Evolutionary conservation across 2,797 vertebrate species (phyloP), one percentile per base, ranked within the genome.

Genomic region (Podarcis lilfordi): DNA sequence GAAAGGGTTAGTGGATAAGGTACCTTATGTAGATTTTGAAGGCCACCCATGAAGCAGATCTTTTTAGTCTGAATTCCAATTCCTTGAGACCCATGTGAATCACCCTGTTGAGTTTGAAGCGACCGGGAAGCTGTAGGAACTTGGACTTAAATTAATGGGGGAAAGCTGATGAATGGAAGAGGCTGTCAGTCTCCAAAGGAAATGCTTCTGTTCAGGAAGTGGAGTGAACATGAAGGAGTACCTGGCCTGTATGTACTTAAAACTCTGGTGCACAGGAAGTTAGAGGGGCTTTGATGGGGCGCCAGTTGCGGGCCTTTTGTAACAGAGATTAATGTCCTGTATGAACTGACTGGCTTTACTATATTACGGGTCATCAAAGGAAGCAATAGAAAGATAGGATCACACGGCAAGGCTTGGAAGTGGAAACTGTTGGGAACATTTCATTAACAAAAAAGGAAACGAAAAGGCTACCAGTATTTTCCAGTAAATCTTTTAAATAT

Each of bases 131-230:
- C 72, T 81, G 21, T n/a, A 61, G 27, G 79, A 74, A 43, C 69
- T 76, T 13, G 23, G 72, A n/a, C 55, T 59, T 76, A 50, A 82
- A 76, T 87, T 50, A 79, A 71, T 50, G n/a, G 59, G 15, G 64
- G 0, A 0, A 7, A 74, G 50, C 15, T 8, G 23, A 86, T 92
- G 68, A 79, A 86, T 82, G 35, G 37, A 13, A 89, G 37, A 80
- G 68, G 55, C 15, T 10, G 45, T 9, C 43, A 87, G 88, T 74
- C 3, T 9, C 4, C 0, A 83, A 8, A 72, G n/a, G 59, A 86
- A 91, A 90, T 1, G 7, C 29, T 84, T 15, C 15, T 71, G 40
- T 78, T 85, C 35, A 82, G n/a, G 40, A 89, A 82, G 64, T 59
- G 64, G 37, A 76, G 35, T 3, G 43, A 5, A 82, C 10, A 76